Evolutionary conservation across 2,888 invertebrate genomes (phyloP), one percentile per base, ranked within the genome.

Genomic region (Cerastis leucographa): DNA sequence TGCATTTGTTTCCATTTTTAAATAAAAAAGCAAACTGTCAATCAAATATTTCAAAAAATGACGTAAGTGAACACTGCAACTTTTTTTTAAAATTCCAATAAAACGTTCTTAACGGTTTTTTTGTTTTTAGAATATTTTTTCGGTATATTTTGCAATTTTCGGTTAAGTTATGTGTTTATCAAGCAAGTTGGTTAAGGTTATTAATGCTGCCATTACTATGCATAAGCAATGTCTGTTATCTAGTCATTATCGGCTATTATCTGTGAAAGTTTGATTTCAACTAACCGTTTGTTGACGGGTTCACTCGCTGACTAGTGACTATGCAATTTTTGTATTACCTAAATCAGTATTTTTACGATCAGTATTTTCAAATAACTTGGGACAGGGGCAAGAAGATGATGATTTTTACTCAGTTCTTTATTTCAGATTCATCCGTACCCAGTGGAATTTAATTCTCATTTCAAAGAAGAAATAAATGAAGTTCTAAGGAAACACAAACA

Each of bases 191-290:
- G 68, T 11, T 64, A 51, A 67, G 56, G 71, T 72, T 65, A 87
- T 77, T 49, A 79, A 49, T 42, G 68, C 40, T 68, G 49, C 61
- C 51, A 49, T 44, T 80, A 75, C 49, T 85, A 82, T 61, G 62
- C 74, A 65, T 73, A 71, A 81, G 22, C 22, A 74, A 73, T 40
- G 69, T 29, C 62, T 54, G 72, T 74, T 87, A 88, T 89, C 88
- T 44, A 46, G 40, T 44, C 51, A 87, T 87, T 88, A 87, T 85
- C 81, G 51, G 54, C 11, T 73, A 72, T 78, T 88, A 86, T 86
- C 83, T 73, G 78, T 25, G 35, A 71, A 67, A 79, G 79, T 77
- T 62, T 73, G 46, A 61, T 71, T 59, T 78, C 9, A 67, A 85
- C 85, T 85, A 79, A 35, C 42, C 0, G 22, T 70, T 70, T 68